Percentiles rank a stretch among this genome's conserved stretches.
phyloP scores from a whole-genome alignment of 2,797 vertebrate genomes.

The Ispidina picta region DNA sequence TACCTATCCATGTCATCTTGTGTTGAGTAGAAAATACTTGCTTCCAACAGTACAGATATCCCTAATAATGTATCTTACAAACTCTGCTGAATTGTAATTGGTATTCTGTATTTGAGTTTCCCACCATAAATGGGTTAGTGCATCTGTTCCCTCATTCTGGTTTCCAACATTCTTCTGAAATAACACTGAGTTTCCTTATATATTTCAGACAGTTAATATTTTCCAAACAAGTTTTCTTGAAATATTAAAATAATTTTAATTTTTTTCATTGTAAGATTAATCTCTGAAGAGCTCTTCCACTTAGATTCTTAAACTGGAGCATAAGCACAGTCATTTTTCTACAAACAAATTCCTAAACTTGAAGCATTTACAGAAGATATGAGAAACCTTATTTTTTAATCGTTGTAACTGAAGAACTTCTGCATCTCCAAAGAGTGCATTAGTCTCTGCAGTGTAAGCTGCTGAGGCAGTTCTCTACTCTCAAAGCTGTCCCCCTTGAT shows the following conservation, averaged over 20 bases:
- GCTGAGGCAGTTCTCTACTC: not conserved
- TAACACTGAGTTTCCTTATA: not conserved
- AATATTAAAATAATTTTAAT: not conserved
- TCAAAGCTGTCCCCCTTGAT: not conserved
- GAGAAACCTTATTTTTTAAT: not conserved
- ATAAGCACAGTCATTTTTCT: not conserved
- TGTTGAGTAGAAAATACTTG: not conserved
- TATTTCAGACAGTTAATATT: not conserved
- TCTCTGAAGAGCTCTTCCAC: not conserved
- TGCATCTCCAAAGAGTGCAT: not conserved
- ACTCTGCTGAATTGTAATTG: not conserved
- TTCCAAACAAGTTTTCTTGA: not conserved
- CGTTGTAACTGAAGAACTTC: not conserved
- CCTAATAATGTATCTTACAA: not conserved
- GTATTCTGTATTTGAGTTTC: not conserved
- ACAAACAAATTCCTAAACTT: not conserved
- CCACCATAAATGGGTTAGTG: not conserved
- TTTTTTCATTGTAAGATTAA: not conserved
- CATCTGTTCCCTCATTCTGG: not conserved
- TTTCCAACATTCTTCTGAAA: not conserved
- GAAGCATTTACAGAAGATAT: not conserved
- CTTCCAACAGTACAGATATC: not conserved
- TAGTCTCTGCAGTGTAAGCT: not conserved
- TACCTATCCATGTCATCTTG: not conserved
- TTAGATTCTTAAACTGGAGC: not conserved